Conservation (phyloP, 2,888 invertebrate genomes). For the Cryptus viduatorius region DNA sequence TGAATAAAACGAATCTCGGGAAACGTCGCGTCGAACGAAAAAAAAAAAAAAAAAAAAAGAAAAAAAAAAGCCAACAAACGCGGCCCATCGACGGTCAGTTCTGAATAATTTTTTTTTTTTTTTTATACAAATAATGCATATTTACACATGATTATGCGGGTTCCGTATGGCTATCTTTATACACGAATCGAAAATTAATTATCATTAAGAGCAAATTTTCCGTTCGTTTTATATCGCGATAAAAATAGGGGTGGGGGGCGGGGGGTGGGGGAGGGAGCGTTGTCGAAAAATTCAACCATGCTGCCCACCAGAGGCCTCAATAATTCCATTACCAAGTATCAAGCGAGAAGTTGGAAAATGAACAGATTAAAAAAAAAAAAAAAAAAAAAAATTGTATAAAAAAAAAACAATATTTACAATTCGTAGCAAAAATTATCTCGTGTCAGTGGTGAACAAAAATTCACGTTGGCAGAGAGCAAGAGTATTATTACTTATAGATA, state of each 20-base stretch:
- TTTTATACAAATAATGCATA: slow-evolving; percentile 52
- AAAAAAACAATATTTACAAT: slow-evolving; percentile 59
- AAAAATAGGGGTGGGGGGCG: too few species aligned
- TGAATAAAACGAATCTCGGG: slow-evolving; percentile 45
- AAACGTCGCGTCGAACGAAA: slow-evolving; percentile 13
- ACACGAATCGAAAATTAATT: slow-evolving; percentile 14
- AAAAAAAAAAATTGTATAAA: slow-evolving; percentile 22
- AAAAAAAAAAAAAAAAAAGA: slow-evolving; percentile 28
- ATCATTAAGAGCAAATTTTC: slow-evolving; percentile 7
- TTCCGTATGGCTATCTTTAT: slow-evolving; percentile 19
- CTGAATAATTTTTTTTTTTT: slow-evolving; percentile 31
- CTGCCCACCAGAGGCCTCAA: slow-evolving; percentile 35
- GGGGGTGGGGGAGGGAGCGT: background rate
- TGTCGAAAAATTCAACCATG: slow-evolving; percentile 36
- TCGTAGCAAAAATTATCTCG: slow-evolving; percentile 35
- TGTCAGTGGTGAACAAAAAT: slow-evolving; percentile 37
- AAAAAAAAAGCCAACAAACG: slow-evolving; percentile 21
- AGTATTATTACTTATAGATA: slow-evolving; percentile 38
- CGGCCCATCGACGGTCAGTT: slow-evolving; percentile 23
- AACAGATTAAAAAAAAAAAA: background rate
- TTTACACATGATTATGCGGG: slow-evolving; percentile 60
- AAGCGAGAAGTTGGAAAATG: background rate
- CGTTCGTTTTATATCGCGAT: background rate
- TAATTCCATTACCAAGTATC: slow-evolving; percentile 37
- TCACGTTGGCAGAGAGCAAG: slow-evolving; percentile 45